phyloP scores from a whole-genome alignment of 2,113 vertebrate genomes.

The Cricetomys ansorgei region DNA sequence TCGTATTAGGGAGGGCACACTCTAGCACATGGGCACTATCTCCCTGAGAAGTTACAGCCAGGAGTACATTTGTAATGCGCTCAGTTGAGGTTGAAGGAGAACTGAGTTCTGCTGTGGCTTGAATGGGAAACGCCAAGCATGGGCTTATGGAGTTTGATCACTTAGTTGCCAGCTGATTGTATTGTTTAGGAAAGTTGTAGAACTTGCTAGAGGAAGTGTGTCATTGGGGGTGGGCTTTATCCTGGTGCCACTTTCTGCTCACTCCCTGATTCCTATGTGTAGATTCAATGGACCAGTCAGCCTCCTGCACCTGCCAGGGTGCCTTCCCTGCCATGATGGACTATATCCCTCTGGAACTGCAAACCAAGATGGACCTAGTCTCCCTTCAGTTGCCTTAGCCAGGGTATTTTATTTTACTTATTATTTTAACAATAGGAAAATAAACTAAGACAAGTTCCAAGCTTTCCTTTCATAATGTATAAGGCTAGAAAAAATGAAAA shows the following conservation, averaged over 20 bases:
- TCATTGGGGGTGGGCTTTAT: not conserved
- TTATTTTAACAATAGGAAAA: not conserved
- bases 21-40: not conserved
- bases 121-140: no score
- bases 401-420: not conserved
- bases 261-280: not conserved
- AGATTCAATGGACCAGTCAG: not conserved
- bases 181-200: not conserved
- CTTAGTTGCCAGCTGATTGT: not conserved
- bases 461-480: not conserved
- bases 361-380: not conserved
- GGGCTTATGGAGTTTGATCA: not conserved
- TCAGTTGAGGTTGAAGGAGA: not conserved
- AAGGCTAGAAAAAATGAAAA: not conserved
- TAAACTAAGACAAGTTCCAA: not conserved
- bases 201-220: not conserved
- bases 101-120: no score
- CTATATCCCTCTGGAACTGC: not conserved
- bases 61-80: rapidly evolving
- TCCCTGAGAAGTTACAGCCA: not conserved
- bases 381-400: not conserved
- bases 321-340: not conserved
- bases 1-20: not conserved
- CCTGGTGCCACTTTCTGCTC: not conserved
- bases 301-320: not conserved